A percentile compares a stretch with the other conserved stretches of the same genome.
These are phyloP conservation scores for Orthosia gracilis DNA, from an alignment of 2,888 invertebrate genomes.

Conservation along the genomic window DNA sequence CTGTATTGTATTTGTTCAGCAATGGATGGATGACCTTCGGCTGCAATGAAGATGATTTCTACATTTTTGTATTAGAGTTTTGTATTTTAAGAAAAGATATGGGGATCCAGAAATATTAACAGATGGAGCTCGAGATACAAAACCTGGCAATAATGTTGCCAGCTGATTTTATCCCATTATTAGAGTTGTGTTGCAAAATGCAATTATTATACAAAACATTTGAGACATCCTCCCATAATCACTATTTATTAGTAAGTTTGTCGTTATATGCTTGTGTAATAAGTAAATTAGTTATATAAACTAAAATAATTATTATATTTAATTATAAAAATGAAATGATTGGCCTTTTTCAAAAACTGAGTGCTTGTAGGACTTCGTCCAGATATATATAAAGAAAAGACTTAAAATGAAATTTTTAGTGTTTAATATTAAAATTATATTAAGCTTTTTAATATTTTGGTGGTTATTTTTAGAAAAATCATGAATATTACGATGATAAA, in stretches of 20 bases:
- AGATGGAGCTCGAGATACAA: too few relatives aligned
- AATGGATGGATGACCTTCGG: too few relatives aligned
- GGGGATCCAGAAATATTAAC: too few relatives aligned
- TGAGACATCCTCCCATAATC: conserved; percentile 55
- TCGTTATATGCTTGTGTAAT: conserved; percentile 70
- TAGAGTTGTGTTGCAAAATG: too few relatives aligned
- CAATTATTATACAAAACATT: conserved; percentile 60
- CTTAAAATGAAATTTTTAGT: conserved; percentile 87
- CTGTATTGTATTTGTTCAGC: too few relatives aligned
- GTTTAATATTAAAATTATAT: conserved; percentile 71
- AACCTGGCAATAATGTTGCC: too few relatives aligned
- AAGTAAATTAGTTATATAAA: conserved; percentile 67
- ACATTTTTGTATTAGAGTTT: too few relatives aligned
- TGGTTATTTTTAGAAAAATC: conserved; percentile 60
- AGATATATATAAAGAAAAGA: conserved; percentile 83
- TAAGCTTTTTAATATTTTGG: conserved; percentile 63
- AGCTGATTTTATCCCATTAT: too few relatives aligned
- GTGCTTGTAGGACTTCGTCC: conserved; percentile 89
- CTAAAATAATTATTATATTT: conserved; percentile 62
- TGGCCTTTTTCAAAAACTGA: conserved; percentile 86
- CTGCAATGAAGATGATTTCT: too few relatives aligned
- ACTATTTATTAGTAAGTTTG: conserved; percentile 71
- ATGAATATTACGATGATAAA: too few relatives aligned
- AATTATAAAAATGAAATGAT: conserved; percentile 72
- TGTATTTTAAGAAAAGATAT: too few relatives aligned